Evolutionary conservation across 2,113 vertebrate species (phyloP), one percentile per base, ranked within the genome.

Genomic region (Centropristis striata): DNA sequence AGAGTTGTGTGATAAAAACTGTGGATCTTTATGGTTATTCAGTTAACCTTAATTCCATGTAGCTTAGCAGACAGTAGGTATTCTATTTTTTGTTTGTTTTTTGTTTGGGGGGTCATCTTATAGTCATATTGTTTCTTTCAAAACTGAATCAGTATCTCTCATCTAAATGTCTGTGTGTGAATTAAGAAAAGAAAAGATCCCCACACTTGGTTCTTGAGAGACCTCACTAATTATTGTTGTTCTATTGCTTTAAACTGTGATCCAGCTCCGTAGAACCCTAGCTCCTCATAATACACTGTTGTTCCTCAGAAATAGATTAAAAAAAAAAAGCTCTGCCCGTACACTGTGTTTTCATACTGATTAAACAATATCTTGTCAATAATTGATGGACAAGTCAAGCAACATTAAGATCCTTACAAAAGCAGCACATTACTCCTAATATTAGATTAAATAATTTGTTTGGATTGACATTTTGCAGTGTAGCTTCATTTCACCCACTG

Each of bases 401-500:
- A 66, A 25, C n/a, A 42, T 54, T 32, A 23, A 47, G 32, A 42
- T 42, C 8, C 10, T 6, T 4, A 59, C 36, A 21, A 21, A 65
- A 41, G 54, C 49, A 16, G 2, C n/a, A 32, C 2, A 27, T 47
- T 27, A 39, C 28, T 61, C 36, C 42, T 53, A 51, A 23, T 71
- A 61, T 41, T 75, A 75, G 14, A 84, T 61, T 2, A n/a, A 65
- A 61, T 57, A 12, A 65, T 46, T 49, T 75, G 37, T 76, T 54
- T 77, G 25, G 55, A 69, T 37, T 16, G 60, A 65, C 28, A 74
- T 74, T 78, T 84, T 53, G 54, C 84, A 73, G 51, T 36, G 78
- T 53, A 58, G 41, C 53, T 80, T 46, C 36, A 75, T 57, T 83
- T 72, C 77, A 64, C 55, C 69, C 72, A 18, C 75, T 61, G 71